Base-by-base conservation (phyloP, 2,113 vertebrate species). In the Patagioenas fasciata region DNA sequence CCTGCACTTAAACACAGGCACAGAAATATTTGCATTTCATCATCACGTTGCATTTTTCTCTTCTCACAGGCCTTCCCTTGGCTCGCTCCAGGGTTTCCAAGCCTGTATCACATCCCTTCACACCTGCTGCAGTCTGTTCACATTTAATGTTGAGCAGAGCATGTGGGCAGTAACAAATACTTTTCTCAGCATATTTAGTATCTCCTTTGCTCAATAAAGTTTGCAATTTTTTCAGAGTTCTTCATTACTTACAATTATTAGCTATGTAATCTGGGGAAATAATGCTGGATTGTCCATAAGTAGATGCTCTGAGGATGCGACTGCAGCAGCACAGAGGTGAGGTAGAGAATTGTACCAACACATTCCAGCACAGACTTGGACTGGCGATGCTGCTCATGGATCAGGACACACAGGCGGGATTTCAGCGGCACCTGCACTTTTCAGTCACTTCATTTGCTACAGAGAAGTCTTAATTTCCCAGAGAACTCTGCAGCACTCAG, bases 11-110 rank as follows among this genome's bases (percentile, higher is more conserved):
- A 93, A 84, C n/a, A 74, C 34, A 65, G 54, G 15, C 0, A 0
- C 32, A 73, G 83, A 84, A 95, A 75, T 87, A 72, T 38, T 81
- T 75, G 70, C 40, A 15, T 95, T 92, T 95, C 92, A 81, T 95
- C 93, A 88, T 88, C 85, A 50, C 7, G 12, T 75, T 88, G 85
- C 29, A 84, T 86, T 93, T 86, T 93, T 60, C 74, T 73, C 17
- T 48, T 85, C 70, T 86, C 73, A 31, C 44, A 91, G 80, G 54
- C 88, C 28, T 89, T 96, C 72, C 44, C 86, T 86, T 5, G 1
- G 36, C 60, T 84, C 3, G 2, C 72, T 74, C 31, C 73, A 44
- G 40, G 34, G 24, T 58, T 95, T 93, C 77, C 83, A 91, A 71
- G 69, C 26, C 83, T 92, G 77, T 40, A 44, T 47, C 83, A 74